These are phyloP conservation scores for Akabosia matsudoensis DNA, from an alignment of 1,140 invertebrate species.

Conservation along the genomic window DNA sequence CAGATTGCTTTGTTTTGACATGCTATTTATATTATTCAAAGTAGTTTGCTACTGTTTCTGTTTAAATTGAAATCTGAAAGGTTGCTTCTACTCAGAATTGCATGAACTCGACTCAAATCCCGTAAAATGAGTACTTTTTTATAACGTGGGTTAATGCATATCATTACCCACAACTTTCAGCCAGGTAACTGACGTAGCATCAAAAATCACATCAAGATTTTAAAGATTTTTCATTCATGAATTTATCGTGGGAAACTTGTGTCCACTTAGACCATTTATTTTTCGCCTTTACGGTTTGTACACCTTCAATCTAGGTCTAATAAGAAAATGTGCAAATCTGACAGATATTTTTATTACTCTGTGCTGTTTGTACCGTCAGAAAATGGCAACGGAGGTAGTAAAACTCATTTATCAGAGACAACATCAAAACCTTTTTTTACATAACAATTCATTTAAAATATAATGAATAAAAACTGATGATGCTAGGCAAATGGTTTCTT, in stretches of 20 bases:
- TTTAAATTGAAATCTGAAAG: too few species aligned
- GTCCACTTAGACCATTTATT: conserved; percentile 1
- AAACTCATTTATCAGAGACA: not conserved
- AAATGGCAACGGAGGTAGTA: too few species aligned
- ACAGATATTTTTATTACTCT: conserved; percentile 18
- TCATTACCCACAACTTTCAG: too few species aligned
- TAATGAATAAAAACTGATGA: not conserved
- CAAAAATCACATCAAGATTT: not conserved
- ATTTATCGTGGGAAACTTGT: conserved; percentile 14
- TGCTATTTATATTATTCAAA: too few species aligned
- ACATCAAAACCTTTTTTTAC: not conserved
- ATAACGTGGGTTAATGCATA: too few species aligned
- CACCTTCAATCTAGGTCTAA: not conserved
- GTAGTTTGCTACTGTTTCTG: too few species aligned
- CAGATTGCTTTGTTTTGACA: too few species aligned
- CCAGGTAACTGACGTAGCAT: not conserved
- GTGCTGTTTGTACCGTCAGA: too few species aligned
- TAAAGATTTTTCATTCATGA: not conserved
- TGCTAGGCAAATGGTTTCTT: too few species aligned
- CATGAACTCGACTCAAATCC: too few species aligned
- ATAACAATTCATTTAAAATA: not conserved
- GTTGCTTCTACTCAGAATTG: too few species aligned
- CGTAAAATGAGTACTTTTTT: too few species aligned
- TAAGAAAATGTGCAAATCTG: conserved; percentile 22
- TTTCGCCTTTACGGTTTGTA: not conserved